Percentiles rank a stretch among this genome's conserved stretches.
phyloP scores from a whole-genome alignment of 1,140 invertebrate genomes.

The Sycobia sp. region DNA sequence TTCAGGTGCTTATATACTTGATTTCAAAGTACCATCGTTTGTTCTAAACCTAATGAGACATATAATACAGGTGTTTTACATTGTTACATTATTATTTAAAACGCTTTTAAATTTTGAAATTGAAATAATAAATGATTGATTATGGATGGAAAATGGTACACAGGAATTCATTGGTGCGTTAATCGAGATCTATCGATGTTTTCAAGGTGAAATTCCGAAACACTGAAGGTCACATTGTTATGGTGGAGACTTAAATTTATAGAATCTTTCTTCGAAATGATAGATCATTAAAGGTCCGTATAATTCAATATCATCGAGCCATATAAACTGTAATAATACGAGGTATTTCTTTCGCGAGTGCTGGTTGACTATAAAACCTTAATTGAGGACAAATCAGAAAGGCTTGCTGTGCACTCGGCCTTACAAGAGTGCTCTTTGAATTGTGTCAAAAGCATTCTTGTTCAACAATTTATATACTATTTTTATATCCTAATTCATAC shows the following conservation, averaged over 20 bases:
- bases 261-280: constrained; percentile 8
- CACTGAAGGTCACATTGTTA: background rate
- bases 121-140: no score
- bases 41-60: no score
- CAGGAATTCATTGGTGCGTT: no score
- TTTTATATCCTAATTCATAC: no score
- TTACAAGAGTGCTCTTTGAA: constrained; percentile 12
- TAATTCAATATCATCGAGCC: background rate
- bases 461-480: constrained; percentile 13
- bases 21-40: no score
- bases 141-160: no score
- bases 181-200: no score
- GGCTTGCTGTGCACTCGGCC: background rate
- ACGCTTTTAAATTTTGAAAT: no score
- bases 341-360: background rate
- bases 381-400: constrained; percentile 23
- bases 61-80: no score
- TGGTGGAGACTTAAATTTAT: background rate
- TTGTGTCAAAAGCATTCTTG: background rate
- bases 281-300: background rate
- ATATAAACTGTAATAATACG: background rate
- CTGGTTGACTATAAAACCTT: constrained; percentile 1
- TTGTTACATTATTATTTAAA: no score
- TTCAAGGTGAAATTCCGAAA: background rate
- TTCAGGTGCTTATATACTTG: no score